Conservation (phyloP, 1,140 invertebrate genomes). For the Brachionus manjavacas region DNA sequence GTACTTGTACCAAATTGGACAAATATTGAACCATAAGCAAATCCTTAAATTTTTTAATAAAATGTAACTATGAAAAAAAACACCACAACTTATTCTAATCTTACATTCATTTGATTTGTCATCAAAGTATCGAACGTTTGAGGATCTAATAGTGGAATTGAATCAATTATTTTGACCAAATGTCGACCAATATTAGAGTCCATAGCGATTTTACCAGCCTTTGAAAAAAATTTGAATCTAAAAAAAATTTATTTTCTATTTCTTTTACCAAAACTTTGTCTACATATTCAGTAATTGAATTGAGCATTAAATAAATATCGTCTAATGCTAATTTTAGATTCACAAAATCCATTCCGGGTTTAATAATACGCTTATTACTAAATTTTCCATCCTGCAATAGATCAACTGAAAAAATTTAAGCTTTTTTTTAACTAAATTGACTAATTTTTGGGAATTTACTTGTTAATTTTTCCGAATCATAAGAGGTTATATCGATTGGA, state of each 20-base stretch:
- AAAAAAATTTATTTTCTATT: not conserved
- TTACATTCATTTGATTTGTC: conserved; percentile 81
- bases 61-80: not conserved
- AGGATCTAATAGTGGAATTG: conserved; percentile 77
- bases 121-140: conserved; percentile 90
- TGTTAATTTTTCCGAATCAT: conserved; percentile 78
- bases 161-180: conserved; percentile 79
- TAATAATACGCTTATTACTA: conserved; percentile 61
- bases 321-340: conserved; percentile 76
- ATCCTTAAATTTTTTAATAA: conserved; percentile 63
- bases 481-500: conserved; percentile 61
- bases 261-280: conserved; percentile 65
- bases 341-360: conserved; percentile 75
- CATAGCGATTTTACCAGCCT: conserved; percentile 64
- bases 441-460: conserved; percentile 47
- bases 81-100: conserved; percentile 47
- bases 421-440: not conserved
- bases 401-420: conserved; percentile 63
- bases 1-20: conserved; percentile 88
- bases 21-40: conserved; percentile 90
- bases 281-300: conserved; percentile 77
- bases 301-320: conserved; percentile 70
- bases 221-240: conserved; percentile 60
- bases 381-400: conserved; percentile 59
- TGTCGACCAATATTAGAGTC: conserved; percentile 73